Evolutionary conservation across 2,888 invertebrate genomes (phyloP).

Genomic region (Loripinus fragilis): DNA sequence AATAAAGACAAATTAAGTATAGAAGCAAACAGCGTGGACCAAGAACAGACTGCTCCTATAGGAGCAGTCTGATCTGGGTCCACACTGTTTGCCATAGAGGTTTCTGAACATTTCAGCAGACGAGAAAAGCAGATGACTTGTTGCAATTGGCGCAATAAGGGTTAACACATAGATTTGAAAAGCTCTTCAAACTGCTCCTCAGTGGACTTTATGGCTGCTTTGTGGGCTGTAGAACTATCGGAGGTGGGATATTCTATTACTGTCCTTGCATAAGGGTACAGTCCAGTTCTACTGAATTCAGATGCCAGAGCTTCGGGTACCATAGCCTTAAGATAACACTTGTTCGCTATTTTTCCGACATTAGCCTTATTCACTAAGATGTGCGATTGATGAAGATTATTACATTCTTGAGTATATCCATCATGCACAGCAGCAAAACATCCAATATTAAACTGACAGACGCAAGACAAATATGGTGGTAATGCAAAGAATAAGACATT

Average conservation of each 20-base stretch:
- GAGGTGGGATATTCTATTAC: background rate
- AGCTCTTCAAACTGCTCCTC: no score
- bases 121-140: no score
- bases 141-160: no score
- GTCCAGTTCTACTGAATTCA: background rate
- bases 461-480: background rate
- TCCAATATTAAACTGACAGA: background rate
- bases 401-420: background rate
- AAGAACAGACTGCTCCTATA: no score
- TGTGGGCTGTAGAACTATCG: background rate
- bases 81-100: no score
- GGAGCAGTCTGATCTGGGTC: no score
- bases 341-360: background rate
- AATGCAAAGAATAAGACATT: background rate
- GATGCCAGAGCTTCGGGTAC: background rate
- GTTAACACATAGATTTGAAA: no score
- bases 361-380: background rate
- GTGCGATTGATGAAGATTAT: background rate
- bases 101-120: no score
- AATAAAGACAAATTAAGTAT: no score
- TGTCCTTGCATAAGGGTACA: background rate
- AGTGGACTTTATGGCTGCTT: no score
- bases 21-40: no score
- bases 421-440: background rate
- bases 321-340: background rate